phyloP scores from a whole-genome alignment of 2,797 vertebrate genomes.

The Emys orbicularis region DNA sequence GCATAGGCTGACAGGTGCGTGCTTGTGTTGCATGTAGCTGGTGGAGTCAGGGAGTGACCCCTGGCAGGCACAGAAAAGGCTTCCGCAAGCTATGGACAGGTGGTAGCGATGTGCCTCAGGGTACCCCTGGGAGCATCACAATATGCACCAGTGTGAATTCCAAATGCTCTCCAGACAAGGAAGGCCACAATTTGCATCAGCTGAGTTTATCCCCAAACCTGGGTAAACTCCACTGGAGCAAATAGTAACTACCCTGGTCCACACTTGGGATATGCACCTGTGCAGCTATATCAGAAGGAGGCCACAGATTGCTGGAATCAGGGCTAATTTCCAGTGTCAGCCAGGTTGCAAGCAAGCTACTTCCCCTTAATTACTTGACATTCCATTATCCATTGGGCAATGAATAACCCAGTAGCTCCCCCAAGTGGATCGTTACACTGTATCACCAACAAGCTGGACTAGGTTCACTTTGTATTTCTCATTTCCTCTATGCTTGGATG shows the following conservation, averaged over 20 bases:
- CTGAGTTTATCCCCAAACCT: background rate
- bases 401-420: constrained; percentile 30
- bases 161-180: background rate
- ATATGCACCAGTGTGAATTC: background rate
- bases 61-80: background rate
- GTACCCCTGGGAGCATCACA: background rate
- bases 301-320: accelerated
- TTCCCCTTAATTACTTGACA: background rate
- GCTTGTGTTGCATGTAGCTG: background rate
- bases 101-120: background rate
- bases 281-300: background rate
- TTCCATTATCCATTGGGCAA: background rate
- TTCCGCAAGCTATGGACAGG: background rate
- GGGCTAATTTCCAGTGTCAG: background rate
- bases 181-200: background rate
- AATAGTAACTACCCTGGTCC: background rate
- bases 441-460: background rate
- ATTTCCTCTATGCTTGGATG: background rate
- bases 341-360: background rate
- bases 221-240: background rate
- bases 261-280: accelerated
- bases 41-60: background rate
- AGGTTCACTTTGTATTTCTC: background rate
- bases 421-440: constrained; percentile 20
- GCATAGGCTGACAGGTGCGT: background rate